Evolutionary conservation across 2,888 invertebrate species (phyloP).

Genomic region (Nowickia ferox): DNA sequence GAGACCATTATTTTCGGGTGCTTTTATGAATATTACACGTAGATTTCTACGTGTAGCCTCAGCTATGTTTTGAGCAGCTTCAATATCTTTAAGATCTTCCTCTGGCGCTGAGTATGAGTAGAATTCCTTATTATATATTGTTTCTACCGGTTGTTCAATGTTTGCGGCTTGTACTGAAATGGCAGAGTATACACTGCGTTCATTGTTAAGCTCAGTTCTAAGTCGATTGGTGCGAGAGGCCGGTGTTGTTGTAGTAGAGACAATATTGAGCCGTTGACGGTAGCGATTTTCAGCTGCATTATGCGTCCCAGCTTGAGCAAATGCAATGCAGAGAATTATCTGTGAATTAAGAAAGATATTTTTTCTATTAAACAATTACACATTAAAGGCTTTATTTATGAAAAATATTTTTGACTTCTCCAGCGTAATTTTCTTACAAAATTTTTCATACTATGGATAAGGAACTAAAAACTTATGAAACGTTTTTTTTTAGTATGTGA

Average conservation of each 20-base stretch:
- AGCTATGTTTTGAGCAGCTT: conserved; percentile 72
- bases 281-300: conserved; percentile 59
- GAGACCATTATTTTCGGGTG: conserved; percentile 78
- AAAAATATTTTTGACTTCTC: neutral
- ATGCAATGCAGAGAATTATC: conserved; percentile 62
- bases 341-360: conserved; percentile 28
- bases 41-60: conserved; percentile 75
- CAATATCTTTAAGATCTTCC: conserved; percentile 76
- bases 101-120: conserved; percentile 78
- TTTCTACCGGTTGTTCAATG: conserved; percentile 50
- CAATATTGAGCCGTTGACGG: conserved; percentile 23
- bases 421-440: too few relatives aligned
- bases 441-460: too few relatives aligned
- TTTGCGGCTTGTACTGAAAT: conserved; percentile 31
- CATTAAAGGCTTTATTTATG: neutral
- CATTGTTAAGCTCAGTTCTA: conserved; percentile 45
- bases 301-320: conserved; percentile 64
- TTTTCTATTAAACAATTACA: neutral
- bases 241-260: conserved; percentile 5
- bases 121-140: conserved; percentile 77
- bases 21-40: conserved; percentile 79
- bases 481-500: too few relatives aligned
- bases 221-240: neutral
- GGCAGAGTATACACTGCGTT: conserved; percentile 40
- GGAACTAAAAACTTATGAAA: too few relatives aligned